Conservation (phyloP, 2,113 vertebrate species). For the Phalacrocorax brasilianus region DNA sequence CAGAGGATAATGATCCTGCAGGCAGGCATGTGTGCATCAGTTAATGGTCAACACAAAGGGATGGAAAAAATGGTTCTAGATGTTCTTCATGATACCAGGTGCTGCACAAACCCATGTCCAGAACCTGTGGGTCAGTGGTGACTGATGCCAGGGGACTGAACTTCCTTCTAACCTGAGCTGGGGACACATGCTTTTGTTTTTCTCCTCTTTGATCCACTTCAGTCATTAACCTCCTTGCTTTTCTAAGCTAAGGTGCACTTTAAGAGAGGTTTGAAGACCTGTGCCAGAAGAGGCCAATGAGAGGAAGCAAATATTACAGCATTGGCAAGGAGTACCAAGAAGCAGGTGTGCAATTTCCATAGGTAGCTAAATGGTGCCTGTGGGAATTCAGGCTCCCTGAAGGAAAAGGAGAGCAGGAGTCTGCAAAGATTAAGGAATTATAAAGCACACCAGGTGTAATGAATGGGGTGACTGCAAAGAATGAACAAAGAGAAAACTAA, state of each 20-base stretch:
- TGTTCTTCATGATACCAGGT: neutral
- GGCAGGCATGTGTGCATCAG: neutral
- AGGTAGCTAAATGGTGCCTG: neutral
- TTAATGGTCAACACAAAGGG: neutral
- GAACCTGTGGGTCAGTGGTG: neutral
- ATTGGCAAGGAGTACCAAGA: neutral
- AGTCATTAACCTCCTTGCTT: neutral
- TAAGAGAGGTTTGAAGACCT: neutral
- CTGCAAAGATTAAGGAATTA: slow-evolving; percentile 7
- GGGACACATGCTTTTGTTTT: rapidly evolving
- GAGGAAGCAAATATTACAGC: neutral
- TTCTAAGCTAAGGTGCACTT: neutral
- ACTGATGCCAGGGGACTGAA: neutral
- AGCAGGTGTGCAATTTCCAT: slow-evolving; percentile 13
- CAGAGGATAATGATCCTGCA: neutral
- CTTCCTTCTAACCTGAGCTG: neutral
- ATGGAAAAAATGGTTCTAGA: neutral
- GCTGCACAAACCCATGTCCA: neutral
- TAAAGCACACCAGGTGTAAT: neutral
- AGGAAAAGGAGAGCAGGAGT: neutral
- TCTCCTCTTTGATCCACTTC: neutral
- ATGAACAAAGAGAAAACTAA: neutral
- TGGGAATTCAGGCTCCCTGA: neutral
- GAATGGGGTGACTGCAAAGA: neutral
- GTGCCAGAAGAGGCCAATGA: neutral